These are phyloP conservation scores for Melipona beecheii DNA, from an alignment of 2,888 invertebrate species.

Conservation along the genomic window DNA sequence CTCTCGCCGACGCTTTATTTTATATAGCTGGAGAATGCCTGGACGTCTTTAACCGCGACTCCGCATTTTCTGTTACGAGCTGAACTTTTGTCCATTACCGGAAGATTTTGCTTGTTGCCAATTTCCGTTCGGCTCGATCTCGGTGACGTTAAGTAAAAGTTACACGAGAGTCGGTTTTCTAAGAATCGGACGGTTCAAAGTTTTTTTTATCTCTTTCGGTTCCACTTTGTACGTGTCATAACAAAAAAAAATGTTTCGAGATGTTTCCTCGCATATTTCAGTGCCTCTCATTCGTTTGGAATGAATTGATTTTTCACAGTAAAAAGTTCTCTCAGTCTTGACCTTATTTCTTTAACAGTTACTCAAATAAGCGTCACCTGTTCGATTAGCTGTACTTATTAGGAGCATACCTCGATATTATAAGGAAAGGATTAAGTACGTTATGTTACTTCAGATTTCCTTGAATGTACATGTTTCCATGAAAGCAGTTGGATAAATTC, in stretches of 20 bases:
- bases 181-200: conserved; percentile 22
- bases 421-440: neutral
- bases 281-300: neutral
- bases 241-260: conserved; percentile 17
- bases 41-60: conserved; percentile 50
- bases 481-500: conserved; percentile 27
- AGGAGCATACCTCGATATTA: neutral
- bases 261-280: neutral
- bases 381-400: neutral
- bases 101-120: neutral
- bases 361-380: neutral
- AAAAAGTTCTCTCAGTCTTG: neutral
- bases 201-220: conserved; percentile 15
- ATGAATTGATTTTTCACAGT: conserved; percentile 12
- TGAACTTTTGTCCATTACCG: conserved; percentile 35
- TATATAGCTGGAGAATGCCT: conserved; percentile 49
- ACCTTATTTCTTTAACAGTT: neutral
- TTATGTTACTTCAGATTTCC: conserved; percentile 8
- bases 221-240: neutral
- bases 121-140: neutral
- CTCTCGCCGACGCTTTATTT: conserved; percentile 51
- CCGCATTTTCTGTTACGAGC: conserved; percentile 34
- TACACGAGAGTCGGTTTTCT: neutral
- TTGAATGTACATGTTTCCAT: conserved; percentile 16
- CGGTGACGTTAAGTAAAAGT: conserved; percentile 38